Conservation (phyloP, 2,113 vertebrate species). For the Phyllopteryx taeniolatus region DNA sequence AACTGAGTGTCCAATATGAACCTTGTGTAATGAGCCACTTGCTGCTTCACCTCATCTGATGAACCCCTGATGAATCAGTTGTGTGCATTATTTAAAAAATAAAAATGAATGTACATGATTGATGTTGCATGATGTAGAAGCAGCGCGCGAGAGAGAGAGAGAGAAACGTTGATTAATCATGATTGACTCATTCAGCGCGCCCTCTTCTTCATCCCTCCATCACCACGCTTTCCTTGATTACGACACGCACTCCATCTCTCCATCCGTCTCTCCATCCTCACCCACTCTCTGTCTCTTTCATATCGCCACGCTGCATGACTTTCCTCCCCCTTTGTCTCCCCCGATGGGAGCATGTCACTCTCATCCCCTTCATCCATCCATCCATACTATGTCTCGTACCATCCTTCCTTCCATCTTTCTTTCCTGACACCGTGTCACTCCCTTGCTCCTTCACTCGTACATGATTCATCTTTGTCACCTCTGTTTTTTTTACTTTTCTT, state of each 20-base stretch:
- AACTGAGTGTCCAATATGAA: background rate
- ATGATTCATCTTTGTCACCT: background rate
- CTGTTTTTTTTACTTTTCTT: conserved; percentile 10
- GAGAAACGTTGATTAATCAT: conserved; percentile 73
- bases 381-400: conserved; percentile 21
- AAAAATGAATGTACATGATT: conserved; percentile 16
- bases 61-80: too few species aligned
- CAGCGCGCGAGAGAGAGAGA: conserved; percentile 44
- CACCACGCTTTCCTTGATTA: conserved; percentile 60
- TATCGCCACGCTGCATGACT: conserved; percentile 19
- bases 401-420: conserved; percentile 20
- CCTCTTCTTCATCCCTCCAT: conserved; percentile 50
- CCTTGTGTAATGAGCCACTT: background rate
- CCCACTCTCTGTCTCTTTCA: conserved; percentile 3
- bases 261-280: conserved; percentile 26
- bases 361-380: conserved; percentile 47
- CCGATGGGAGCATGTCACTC: conserved; percentile 60
- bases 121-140: conserved; percentile 16
- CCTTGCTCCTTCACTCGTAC: conserved; percentile 28
- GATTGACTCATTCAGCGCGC: conserved; percentile 75
- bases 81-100: background rate
- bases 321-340: conserved; percentile 31
- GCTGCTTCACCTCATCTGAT: background rate
- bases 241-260: conserved; percentile 27
- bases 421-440: conserved; percentile 36